Conservation (phyloP, 2,888 invertebrate species). For the Nemotelus nigrinus region DNA sequence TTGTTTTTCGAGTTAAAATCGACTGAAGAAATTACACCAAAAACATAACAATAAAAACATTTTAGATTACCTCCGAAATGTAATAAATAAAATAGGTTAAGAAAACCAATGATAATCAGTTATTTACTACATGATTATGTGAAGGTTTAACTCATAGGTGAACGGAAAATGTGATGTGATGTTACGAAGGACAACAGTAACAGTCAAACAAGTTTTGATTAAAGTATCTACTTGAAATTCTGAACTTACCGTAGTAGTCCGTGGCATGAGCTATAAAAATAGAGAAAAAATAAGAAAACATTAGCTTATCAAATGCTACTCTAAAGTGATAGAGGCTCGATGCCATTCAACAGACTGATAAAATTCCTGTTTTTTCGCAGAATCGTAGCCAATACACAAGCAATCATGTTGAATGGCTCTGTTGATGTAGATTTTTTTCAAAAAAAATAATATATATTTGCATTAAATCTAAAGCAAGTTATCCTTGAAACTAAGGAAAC, state of each 20-base stretch:
- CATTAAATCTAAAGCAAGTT: slow-evolving; percentile 7
- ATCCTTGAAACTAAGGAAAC: slow-evolving; percentile 17
- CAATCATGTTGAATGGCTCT: slow-evolving; percentile 15
- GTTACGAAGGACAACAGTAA: slow-evolving; percentile 21
- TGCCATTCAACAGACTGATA: slow-evolving; percentile 18
- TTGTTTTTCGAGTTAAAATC: background rate
- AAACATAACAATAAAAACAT: slow-evolving; percentile 45
- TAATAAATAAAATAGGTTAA: slow-evolving; percentile 26
- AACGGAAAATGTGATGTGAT: slow-evolving; percentile 19
- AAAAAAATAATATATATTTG: background rate
- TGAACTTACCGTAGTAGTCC: slow-evolving; percentile 99
- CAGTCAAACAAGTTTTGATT: slow-evolving; percentile 8
- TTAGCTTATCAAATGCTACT: background rate
- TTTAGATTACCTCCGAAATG: slow-evolving; percentile 61
- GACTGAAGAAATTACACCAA: slow-evolving; percentile 38
- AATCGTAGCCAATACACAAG: background rate
- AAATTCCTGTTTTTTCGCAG: background rate
- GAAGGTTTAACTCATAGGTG: slow-evolving; percentile 10
- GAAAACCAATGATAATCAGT: background rate
- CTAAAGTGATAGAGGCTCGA: background rate
- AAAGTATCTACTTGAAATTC: slow-evolving; percentile 23
- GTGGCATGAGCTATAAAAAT: slow-evolving; percentile 86
- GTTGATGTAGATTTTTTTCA: background rate
- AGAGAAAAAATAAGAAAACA: slow-evolving; percentile 41
- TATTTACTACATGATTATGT: slow-evolving; percentile 33